A percentile compares a stretch with the other conserved stretches of the same genome.
phyloP scores from a whole-genome alignment of 2,113 vertebrate species.

The Epinephelus cyanopodus region DNA sequence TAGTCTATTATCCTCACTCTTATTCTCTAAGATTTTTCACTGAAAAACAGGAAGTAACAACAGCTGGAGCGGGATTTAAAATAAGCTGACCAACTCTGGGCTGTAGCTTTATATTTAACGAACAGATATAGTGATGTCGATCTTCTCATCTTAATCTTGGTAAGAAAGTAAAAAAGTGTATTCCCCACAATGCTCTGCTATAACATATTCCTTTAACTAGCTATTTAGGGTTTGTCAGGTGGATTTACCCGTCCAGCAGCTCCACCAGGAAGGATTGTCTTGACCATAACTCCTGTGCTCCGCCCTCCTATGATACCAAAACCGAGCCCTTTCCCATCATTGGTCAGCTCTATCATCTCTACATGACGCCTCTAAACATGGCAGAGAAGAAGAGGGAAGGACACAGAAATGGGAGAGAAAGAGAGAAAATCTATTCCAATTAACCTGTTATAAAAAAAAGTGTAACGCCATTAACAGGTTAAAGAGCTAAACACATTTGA shows the following conservation, averaged over 20 bases:
- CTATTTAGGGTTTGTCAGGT: not conserved
- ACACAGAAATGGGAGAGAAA: not conserved
- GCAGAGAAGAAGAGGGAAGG: not conserved
- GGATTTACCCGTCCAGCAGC: constrained; percentile 91
- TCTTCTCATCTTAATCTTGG: not conserved
- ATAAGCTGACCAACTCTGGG: not conserved
- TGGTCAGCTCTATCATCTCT: constrained; percentile 93
- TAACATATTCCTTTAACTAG: not conserved
- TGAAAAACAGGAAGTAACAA: too few relatives aligned
- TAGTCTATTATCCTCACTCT: too few relatives aligned
- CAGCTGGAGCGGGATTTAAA: too few relatives aligned
- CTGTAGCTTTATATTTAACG: not conserved
- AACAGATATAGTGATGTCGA: not conserved
- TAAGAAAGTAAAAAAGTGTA: not conserved
- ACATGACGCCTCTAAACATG: constrained; percentile 86
- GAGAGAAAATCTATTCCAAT: not conserved
- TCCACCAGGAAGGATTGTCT: constrained; percentile 95
- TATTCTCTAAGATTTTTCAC: too few relatives aligned
- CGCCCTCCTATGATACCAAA: constrained; percentile 97
- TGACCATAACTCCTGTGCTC: constrained; percentile 94
- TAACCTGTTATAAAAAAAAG: not conserved
- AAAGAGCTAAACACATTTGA: not conserved
- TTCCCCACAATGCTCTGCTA: too few relatives aligned
- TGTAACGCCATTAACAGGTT: not conserved
- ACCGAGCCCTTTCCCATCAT: constrained; percentile 95